A percentile compares a stretch with the other conserved stretches of the same genome.
Conservation (phyloP, 2,888 invertebrate genomes). For the Tenthredo notha region DNA sequence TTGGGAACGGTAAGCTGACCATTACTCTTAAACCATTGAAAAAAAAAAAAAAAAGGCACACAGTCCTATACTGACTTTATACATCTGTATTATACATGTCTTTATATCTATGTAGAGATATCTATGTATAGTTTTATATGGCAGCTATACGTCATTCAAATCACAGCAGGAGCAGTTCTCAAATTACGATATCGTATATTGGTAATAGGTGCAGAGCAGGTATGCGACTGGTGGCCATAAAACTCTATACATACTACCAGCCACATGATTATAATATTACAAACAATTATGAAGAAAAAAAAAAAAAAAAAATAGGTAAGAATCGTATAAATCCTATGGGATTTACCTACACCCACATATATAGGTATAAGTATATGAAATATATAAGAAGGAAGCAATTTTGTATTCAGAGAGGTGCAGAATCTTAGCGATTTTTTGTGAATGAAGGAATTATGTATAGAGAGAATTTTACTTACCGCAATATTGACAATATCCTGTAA, state of each 20-base stretch:
- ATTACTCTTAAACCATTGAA: slow-evolving; percentile 49
- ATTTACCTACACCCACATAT: neutral
- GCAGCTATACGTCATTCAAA: slow-evolving; percentile 44
- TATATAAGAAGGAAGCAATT: too few species aligned
- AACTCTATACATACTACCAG: neutral
- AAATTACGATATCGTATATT: slow-evolving; percentile 52
- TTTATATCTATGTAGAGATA: neutral
- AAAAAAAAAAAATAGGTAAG: neutral
- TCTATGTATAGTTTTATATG: slow-evolving; percentile 37
- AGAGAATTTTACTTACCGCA: slow-evolving; percentile 24
- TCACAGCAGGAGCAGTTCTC: slow-evolving; percentile 49
- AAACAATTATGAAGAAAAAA: neutral
- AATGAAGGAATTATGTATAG: neutral
- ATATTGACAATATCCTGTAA: slow-evolving; percentile 23
- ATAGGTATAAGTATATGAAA: too few species aligned
- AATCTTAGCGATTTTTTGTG: too few species aligned
- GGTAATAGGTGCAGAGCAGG: slow-evolving; percentile 42
- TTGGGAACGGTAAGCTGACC: slow-evolving; percentile 52
- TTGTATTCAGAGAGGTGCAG: too few species aligned
- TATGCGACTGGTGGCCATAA: slow-evolving; percentile 40
- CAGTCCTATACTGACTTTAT: neutral
- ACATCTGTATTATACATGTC: neutral
- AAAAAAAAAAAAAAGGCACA: slow-evolving; percentile 1
- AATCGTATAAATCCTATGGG: neutral
- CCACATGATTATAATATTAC: neutral